phyloP scores from a whole-genome alignment of 2,888 invertebrate species.

The Caenorhabditis drosophilae region DNA sequence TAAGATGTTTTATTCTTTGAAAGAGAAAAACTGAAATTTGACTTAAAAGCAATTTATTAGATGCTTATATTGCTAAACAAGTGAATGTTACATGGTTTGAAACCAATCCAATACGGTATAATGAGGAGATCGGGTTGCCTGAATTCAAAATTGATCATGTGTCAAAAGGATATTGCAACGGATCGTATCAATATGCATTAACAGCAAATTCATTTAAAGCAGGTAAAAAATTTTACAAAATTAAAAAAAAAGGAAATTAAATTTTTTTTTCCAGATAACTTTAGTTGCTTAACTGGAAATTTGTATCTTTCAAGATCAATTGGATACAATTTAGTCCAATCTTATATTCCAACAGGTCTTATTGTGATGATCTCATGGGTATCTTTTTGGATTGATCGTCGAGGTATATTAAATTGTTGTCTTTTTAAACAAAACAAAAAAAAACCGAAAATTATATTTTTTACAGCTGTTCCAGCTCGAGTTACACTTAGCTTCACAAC shows the following conservation, averaged over 20 bases:
- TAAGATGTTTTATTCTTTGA: slow-evolving; percentile 23
- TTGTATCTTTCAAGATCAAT: slow-evolving; percentile 64
- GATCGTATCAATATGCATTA: slow-evolving; percentile 62
- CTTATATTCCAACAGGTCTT: slow-evolving; percentile 53
- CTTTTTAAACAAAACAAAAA: background rate
- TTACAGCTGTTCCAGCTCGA: slow-evolving; percentile 65
- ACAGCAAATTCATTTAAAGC: slow-evolving; percentile 55
- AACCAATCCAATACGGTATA: slow-evolving; percentile 59
- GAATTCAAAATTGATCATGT: slow-evolving; percentile 58
- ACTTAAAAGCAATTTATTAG: no score
- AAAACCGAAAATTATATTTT: background rate
- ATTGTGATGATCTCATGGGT: slow-evolving; percentile 61
- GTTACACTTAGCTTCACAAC: slow-evolving; percentile 67
- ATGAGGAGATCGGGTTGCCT: slow-evolving; percentile 65
- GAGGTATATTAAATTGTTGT: slow-evolving; percentile 19
- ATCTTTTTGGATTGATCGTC: slow-evolving; percentile 64
- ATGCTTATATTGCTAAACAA: slow-evolving; percentile 66
- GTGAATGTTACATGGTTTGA: slow-evolving; percentile 67
- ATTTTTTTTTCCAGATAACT: slow-evolving; percentile 52
- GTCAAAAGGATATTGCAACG: slow-evolving; percentile 53
- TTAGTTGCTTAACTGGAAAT: slow-evolving; percentile 61
- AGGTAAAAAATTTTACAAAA: slow-evolving; percentile 29
- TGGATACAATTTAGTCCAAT: slow-evolving; percentile 67
- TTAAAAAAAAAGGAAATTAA: background rate
- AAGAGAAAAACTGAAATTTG: background rate